These are phyloP conservation scores for Drosophila eohydei DNA, from an alignment of 2,888 invertebrate genomes.

Conservation along the genomic window DNA sequence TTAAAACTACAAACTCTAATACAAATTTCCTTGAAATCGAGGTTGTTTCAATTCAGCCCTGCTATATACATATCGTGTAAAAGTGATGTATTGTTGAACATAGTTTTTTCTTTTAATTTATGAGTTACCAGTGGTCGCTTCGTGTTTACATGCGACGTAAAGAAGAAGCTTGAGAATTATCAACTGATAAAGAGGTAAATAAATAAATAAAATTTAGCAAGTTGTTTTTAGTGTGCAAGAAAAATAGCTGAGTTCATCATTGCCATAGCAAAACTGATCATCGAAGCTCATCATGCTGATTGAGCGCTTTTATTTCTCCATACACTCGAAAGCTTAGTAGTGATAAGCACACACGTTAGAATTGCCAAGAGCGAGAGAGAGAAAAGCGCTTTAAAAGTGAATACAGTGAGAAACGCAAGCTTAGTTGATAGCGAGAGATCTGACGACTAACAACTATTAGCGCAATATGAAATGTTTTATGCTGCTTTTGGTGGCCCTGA, in stretches of 20 bases:
- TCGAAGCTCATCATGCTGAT: conserved; percentile 35
- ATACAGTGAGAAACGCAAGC: rapidly evolving
- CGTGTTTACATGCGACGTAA: not conserved
- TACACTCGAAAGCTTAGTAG: not conserved
- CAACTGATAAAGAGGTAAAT: not conserved
- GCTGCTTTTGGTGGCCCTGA: conserved; percentile 16
- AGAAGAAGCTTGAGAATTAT: not conserved
- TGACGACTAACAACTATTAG: not conserved
- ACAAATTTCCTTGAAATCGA: too few species aligned
- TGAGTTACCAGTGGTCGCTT: too few species aligned
- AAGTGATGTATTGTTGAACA: too few species aligned
- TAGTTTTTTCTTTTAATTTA: too few species aligned
- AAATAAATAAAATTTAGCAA: not conserved
- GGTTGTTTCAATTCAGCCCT: too few species aligned
- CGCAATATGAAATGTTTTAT: conserved; percentile 40
- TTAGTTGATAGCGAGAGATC: conserved; percentile 19
- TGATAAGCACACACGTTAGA: conserved; percentile 27
- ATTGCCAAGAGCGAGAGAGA: not conserved
- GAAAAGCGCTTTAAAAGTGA: conserved; percentile 15
- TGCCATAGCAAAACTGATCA: not conserved
- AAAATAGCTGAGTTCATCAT: not conserved
- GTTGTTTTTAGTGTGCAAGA: not conserved
- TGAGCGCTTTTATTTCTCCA: not conserved
- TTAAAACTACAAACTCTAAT: too few species aligned
- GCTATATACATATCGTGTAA: too few species aligned